phyloP scores from a whole-genome alignment of 2,113 vertebrate genomes.

The Microcebus ravelobensis region DNA sequence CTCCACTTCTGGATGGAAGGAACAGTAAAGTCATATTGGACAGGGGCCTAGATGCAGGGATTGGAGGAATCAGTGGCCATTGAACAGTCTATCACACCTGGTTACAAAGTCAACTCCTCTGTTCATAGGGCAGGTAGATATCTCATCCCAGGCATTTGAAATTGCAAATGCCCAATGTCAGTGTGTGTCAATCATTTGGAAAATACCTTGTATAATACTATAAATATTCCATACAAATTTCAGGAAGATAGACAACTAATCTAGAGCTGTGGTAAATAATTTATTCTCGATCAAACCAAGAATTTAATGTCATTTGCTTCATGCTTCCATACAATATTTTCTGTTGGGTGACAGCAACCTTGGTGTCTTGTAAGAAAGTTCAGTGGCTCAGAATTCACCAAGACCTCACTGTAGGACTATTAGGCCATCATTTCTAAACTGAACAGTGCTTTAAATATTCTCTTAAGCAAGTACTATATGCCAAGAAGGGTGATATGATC shows the following conservation, averaged over 20 bases:
- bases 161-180: neutral
- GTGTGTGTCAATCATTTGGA: neutral
- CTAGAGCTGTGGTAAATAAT: neutral
- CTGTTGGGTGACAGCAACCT: neutral
- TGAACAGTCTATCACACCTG: neutral
- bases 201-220: neutral
- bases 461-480: neutral
- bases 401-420: neutral
- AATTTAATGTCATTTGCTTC: neutral
- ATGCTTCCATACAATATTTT: neutral
- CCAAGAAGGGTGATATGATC: neutral
- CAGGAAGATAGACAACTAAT: neutral
- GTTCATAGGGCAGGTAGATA: neutral
- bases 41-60: neutral
- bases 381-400: neutral
- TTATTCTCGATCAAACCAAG: slow-evolving; percentile 11
- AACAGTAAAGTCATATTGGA: neutral
- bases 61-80: neutral
- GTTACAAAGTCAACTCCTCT: neutral
- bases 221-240: neutral
- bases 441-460: neutral
- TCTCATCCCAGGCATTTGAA: neutral
- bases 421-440: neutral
- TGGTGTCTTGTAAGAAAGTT: neutral
- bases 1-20: neutral